Conservation (phyloP, 2,797 vertebrate genomes). For the Hipposideros larvatus region DNA sequence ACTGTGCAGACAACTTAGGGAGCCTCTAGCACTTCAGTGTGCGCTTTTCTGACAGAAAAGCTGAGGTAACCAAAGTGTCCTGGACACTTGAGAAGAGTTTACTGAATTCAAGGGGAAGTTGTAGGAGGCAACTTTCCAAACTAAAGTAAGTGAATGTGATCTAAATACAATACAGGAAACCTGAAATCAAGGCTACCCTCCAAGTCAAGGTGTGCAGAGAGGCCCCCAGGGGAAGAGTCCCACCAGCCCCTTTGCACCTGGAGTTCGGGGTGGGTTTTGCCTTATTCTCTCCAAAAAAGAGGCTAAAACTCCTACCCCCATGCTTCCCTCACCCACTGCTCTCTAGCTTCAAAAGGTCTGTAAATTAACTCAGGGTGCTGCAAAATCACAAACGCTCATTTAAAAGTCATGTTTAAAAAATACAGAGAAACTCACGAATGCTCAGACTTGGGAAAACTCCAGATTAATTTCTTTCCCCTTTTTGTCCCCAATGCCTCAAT, state of each 20-base stretch:
- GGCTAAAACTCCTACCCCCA: too few relatives aligned
- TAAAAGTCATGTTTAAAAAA: background rate
- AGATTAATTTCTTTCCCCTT: background rate
- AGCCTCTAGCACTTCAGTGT: background rate
- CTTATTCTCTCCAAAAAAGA: background rate
- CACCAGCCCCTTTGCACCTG: rapidly evolving
- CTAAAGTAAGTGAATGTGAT: background rate
- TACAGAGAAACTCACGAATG: background rate
- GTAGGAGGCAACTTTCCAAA: background rate
- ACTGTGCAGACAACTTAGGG: background rate
- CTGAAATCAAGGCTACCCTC: background rate
- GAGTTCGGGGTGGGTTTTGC: too few relatives aligned
- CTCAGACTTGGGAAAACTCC: background rate
- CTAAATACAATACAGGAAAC: background rate
- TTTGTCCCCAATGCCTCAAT: background rate
- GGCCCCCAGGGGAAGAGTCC: background rate
- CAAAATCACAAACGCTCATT: background rate
- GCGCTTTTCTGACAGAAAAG: background rate
- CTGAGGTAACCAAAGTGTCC: background rate
- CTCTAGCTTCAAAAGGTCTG: background rate
- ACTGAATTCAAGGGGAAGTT: background rate
- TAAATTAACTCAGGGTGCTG: background rate
- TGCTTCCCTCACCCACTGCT: rapidly evolving
- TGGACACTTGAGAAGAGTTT: background rate
- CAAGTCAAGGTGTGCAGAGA: background rate